Base-by-base conservation (phyloP, 2,888 invertebrate species). In the Ganaspis brasiliensis region DNA sequence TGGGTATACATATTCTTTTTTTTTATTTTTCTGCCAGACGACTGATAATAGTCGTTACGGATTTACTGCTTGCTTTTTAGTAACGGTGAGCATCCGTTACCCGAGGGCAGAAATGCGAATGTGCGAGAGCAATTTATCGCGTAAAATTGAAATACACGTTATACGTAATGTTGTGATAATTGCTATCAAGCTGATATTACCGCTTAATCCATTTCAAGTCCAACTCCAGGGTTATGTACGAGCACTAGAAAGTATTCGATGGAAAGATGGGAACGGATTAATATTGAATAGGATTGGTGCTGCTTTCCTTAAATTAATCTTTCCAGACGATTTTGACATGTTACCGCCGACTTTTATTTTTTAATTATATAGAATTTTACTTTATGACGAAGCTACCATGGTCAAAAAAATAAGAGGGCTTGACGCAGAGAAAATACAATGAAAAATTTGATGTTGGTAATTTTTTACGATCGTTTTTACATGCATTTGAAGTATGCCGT, bases 41-140 rank as follows among this genome's bases (percentile, higher is more conserved):
- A 21, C 40, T 21, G 57, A 59, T 14, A 31, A 16, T 5, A 67
- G 67, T 67, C 45, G 67, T 67, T 67, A 67, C n/a, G 45, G 63
- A 19, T 63, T 63, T 63, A 40, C 40, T 63, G 40, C 37, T 63
- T 63, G 24, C 24, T 45, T 67, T 67, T 24, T 45, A 24, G 45
- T 67, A 67, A 67, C 67, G 45, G 67, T 14, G 45, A 67, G 67
- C 67, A 67, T 67, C 67, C 67, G 67, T 67, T 67, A 45, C 67
- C 67, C 4, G 40, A 67, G 67, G 67, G 45, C 67, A 67, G 67
- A 40, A 67, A 67, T 67, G 67, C 24, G 45, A 45, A 21, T 63
- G 63, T 63, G n/a, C n/a, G 63, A 63, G 14, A 19, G 63, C 63
- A 63, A 40, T 67, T 67, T 52, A 52, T 67, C 67, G 40, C 67